A percentile compares a stretch with the other conserved stretches of the same genome.
These are phyloP conservation scores for Passer domesticus DNA, from an alignment of 2,113 vertebrate genomes.

Conservation along the genomic window DNA sequence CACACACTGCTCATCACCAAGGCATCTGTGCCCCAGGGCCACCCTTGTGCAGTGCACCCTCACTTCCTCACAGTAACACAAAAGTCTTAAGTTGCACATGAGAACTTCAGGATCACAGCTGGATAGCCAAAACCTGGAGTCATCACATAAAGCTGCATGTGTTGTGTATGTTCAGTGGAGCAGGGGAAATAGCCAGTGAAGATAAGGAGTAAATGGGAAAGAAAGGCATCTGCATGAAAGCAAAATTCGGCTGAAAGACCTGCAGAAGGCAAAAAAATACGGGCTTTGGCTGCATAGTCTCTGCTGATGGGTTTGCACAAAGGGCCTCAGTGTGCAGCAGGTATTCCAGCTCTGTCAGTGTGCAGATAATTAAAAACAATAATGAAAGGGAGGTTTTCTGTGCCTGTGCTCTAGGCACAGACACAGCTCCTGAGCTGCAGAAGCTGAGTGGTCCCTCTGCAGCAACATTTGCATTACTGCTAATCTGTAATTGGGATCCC, in stretches of 20 bases:
- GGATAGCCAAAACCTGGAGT: neutral
- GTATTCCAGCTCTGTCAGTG: neutral
- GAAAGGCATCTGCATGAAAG: neutral
- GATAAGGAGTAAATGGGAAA: constrained; percentile 3
- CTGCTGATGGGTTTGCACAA: neutral
- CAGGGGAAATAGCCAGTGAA: neutral
- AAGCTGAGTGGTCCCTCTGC: constrained; percentile 39
- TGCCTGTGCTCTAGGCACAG: neutral
- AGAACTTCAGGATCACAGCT: neutral
- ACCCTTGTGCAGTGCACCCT: neutral
- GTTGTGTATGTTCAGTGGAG: neutral
- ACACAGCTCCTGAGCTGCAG: constrained; percentile 14
- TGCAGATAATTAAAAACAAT: constrained; percentile 50
- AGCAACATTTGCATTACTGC: constrained; percentile 55
- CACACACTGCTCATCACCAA: neutral
- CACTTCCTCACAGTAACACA: rapidly evolving
- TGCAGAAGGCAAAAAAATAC: neutral
- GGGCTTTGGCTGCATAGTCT: neutral
- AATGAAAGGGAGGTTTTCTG: constrained; percentile 9
- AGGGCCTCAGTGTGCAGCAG: constrained; percentile 12
- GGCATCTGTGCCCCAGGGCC: neutral
- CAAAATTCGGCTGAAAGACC: neutral
- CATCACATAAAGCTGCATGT: neutral
- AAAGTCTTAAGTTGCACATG: neutral
- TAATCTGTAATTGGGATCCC: constrained; percentile 52